phyloP scores from a whole-genome alignment of 2,888 invertebrate genomes.

The Nomada fabriciana region DNA sequence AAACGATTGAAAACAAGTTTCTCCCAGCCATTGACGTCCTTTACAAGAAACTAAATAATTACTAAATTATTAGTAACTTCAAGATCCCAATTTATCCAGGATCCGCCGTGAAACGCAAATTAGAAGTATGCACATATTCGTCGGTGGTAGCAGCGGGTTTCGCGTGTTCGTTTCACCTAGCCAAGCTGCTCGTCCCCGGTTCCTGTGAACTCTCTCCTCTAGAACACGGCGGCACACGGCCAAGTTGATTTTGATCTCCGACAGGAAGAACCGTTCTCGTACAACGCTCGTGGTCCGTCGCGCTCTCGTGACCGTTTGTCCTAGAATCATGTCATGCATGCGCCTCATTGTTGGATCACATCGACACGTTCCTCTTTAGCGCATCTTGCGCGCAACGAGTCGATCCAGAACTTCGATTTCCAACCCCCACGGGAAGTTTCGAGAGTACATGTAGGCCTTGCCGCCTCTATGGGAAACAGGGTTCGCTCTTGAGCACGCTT shows the following conservation, averaged over 20 bases:
- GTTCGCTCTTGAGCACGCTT: background rate
- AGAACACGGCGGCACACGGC: constrained; percentile 9
- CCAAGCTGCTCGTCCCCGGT: constrained; percentile 45
- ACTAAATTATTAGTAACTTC: too few species aligned
- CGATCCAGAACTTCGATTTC: constrained; percentile 32
- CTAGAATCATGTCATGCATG: constrained; percentile 59
- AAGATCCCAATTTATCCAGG: background rate
- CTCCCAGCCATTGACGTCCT: too few species aligned
- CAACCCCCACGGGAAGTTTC: background rate
- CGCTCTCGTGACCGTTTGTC: constrained; percentile 65
- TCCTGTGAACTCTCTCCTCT: background rate
- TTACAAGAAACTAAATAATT: too few species aligned
- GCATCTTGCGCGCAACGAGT: background rate
- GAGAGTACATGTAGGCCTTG: background rate
- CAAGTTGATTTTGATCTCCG: constrained; percentile 58
- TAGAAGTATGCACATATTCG: constrained; percentile 10
- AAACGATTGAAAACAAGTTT: too few species aligned
- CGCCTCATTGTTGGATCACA: constrained; percentile 42
- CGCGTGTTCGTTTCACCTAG: constrained; percentile 44
- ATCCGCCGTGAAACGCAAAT: background rate
- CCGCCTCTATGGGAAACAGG: background rate
- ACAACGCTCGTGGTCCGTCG: constrained; percentile 34
- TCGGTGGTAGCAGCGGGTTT: constrained; percentile 12
- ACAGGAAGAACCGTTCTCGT: constrained; percentile 57
- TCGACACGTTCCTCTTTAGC: constrained; percentile 30